Percentiles rank a stretch among this genome's conserved stretches.
Conservation (phyloP, 2,113 vertebrate genomes). For the Tinamus guttatus region DNA sequence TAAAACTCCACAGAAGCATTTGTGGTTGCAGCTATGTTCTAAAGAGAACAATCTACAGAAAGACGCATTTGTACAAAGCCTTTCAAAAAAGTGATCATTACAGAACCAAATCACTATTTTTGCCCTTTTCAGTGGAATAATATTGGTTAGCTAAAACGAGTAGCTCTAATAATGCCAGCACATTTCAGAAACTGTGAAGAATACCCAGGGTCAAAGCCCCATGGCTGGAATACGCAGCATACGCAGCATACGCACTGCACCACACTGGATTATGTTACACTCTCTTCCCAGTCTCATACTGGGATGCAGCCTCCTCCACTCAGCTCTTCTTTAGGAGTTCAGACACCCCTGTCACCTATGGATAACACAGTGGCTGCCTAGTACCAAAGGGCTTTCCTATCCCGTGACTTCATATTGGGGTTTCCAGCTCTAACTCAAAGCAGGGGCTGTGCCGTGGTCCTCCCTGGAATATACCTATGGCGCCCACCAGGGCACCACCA, state of each 20-base stretch:
- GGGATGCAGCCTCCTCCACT: background rate
- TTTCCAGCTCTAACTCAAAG: background rate
- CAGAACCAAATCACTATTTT: background rate
- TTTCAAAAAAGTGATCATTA: background rate
- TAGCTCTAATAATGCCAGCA: background rate
- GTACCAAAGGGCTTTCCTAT: background rate
- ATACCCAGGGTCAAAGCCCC: background rate
- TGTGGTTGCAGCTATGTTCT: background rate
- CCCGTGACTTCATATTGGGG: fast-evolving
- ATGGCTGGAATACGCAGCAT: background rate
- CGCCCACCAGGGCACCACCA: background rate
- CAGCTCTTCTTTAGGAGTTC: background rate
- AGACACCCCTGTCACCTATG: background rate
- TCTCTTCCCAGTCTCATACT: background rate
- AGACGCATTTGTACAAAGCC: background rate
- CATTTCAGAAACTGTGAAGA: background rate
- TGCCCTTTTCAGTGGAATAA: background rate
- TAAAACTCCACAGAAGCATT: background rate
- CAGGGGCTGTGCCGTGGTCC: background rate
- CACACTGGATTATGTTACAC: background rate
- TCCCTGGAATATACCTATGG: background rate
- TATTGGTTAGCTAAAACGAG: background rate
- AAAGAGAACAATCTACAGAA: background rate
- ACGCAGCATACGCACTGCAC: background rate
- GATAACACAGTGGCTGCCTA: background rate